A percentile compares a stretch with the other conserved stretches of the same genome.
phyloP scores from a whole-genome alignment of 2,113 vertebrate genomes.

The Alligator sinensis region DNA sequence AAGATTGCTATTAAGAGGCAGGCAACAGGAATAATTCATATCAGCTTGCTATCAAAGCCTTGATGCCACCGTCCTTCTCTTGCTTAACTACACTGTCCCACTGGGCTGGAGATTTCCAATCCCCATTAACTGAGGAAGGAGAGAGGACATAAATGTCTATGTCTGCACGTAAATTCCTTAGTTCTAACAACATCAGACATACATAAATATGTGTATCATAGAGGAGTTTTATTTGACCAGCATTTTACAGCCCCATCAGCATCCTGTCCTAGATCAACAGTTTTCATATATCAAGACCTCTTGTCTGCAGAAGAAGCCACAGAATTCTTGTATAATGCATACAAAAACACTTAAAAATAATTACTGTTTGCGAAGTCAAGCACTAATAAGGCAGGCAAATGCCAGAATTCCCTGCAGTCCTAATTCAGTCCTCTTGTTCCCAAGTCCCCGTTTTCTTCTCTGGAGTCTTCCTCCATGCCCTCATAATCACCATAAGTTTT shows the following conservation, averaged over 20 bases:
- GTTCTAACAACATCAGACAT: neutral
- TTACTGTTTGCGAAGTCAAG: neutral
- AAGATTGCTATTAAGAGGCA: neutral
- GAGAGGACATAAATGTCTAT: neutral
- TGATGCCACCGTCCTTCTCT: neutral
- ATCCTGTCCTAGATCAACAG: neutral
- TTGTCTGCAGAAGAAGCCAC: neutral
- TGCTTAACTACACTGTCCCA: neutral
- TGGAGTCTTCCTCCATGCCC: neutral
- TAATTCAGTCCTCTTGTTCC: neutral
- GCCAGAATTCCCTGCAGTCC: accelerated
- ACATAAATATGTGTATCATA: neutral
- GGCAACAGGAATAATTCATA: neutral
- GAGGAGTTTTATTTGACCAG: neutral
- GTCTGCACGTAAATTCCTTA: neutral
- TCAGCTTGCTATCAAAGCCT: neutral
- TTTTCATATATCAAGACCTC: neutral
- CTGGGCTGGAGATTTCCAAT: neutral
- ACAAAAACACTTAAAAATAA: neutral
- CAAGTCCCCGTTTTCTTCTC: neutral
- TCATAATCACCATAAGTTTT: neutral
- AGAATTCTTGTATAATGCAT: neutral
- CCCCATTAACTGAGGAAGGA: neutral
- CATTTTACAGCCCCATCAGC: neutral
- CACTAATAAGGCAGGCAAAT: neutral